These are phyloP conservation scores for Gryon sp. DNA, from an alignment of 1,140 invertebrate genomes.

Conservation along the genomic window DNA sequence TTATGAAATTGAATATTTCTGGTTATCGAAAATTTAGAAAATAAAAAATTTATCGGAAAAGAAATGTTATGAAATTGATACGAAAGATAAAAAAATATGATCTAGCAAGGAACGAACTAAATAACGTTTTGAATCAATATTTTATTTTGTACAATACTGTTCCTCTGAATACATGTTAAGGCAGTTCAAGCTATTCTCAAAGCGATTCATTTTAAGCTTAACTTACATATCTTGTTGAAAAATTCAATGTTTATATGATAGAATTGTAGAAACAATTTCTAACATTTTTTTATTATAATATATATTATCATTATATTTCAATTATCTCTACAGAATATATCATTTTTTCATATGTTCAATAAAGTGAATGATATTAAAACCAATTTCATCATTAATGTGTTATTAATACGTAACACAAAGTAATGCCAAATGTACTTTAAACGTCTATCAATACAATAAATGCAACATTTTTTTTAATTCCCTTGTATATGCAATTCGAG, in stretches of 20 bases:
- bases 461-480: no score
- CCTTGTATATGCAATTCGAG: not conserved
- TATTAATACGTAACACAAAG: no score
- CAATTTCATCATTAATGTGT: no score
- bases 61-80: constrained; percentile 23
- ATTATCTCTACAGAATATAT: no score
- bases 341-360: no score
- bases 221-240: constrained; percentile 44
- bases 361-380: no score
- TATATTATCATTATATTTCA: no score
- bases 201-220: constrained; percentile 6
- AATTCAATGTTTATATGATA: constrained; percentile 25
- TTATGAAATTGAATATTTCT: not conserved
- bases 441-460: no score
- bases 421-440: no score
- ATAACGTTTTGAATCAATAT: constrained; percentile 39
- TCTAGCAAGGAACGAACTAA: not conserved
- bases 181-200: constrained; percentile 40
- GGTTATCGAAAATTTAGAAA: not conserved
- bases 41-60: constrained; percentile 41
- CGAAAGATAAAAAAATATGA: not conserved
- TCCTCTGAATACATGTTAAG: constrained; percentile 32
- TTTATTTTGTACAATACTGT: constrained; percentile 48
- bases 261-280: no score
- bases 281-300: no score